phyloP scores from a whole-genome alignment of 2,113 vertebrate genomes.

The Heterotis niloticus region DNA sequence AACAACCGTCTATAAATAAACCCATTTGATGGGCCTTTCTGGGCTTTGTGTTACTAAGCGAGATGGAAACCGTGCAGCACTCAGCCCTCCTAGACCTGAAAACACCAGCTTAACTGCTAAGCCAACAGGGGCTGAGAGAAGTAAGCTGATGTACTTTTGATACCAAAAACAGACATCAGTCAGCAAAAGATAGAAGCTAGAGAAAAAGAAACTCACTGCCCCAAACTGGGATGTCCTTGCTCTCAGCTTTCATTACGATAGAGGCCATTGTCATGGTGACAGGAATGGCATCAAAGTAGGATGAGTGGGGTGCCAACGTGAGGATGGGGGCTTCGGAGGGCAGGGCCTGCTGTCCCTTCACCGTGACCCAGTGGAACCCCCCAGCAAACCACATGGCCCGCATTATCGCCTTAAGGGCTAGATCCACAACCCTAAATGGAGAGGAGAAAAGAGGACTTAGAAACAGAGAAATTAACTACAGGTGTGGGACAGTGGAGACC shows the following conservation, averaged over 20 bases:
- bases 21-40: too few species aligned
- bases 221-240: constrained; percentile 90
- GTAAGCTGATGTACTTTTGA: too few species aligned
- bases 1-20: too few species aligned
- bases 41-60: too few species aligned
- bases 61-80: too few species aligned
- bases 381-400: constrained; percentile 93
- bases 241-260: constrained; percentile 76
- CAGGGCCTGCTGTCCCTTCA: constrained; percentile 77
- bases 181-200: too few species aligned
- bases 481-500: too few species aligned
- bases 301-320: constrained; percentile 86
- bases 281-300: constrained; percentile 93
- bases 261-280: constrained; percentile 94
- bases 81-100: too few species aligned
- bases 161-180: too few species aligned
- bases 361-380: constrained; percentile 86
- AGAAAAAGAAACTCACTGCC: constrained; percentile 78
- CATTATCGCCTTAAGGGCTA: constrained; percentile 80
- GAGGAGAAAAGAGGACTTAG: not conserved
- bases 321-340: constrained; percentile 81
- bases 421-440: constrained; percentile 71
- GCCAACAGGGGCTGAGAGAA: too few species aligned
- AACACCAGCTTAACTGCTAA: too few species aligned
- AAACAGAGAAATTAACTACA: too few species aligned